These are phyloP conservation scores for Balearica regulorum DNA, from an alignment of 2,797 vertebrate species.

Conservation along the genomic window DNA sequence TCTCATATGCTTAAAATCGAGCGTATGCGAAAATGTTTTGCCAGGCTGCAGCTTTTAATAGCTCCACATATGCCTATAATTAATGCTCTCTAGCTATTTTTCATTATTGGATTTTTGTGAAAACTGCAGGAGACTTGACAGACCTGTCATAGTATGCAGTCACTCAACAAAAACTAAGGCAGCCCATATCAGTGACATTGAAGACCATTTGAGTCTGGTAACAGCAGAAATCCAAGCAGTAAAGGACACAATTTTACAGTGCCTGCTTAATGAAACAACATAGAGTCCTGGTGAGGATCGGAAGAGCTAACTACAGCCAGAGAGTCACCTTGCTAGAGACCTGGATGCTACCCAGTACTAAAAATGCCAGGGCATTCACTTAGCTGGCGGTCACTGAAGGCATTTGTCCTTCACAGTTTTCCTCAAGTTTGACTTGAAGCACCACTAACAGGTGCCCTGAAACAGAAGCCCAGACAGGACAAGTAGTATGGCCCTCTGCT, in stretches of 20 bases:
- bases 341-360: background rate
- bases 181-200: conserved; percentile 13
- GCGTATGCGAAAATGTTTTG: background rate
- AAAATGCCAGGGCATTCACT: background rate
- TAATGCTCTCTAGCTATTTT: background rate
- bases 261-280: background rate
- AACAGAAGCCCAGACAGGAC: background rate
- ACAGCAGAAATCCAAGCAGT: background rate
- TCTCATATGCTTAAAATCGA: background rate
- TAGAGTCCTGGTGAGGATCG: background rate
- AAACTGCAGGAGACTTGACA: background rate
- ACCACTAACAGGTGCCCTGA: background rate
- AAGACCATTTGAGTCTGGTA: background rate
- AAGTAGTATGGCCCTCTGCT: background rate
- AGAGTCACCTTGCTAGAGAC: background rate
- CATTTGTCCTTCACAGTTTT: background rate
- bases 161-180: conserved; percentile 7
- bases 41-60: conserved; percentile 20
- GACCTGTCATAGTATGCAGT: background rate
- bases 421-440: background rate
- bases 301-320: background rate
- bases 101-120: background rate
- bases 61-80: background rate
- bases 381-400: background rate
- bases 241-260: background rate